Base-by-base conservation (phyloP, 2,888 invertebrate species). In the Amiota minor region DNA sequence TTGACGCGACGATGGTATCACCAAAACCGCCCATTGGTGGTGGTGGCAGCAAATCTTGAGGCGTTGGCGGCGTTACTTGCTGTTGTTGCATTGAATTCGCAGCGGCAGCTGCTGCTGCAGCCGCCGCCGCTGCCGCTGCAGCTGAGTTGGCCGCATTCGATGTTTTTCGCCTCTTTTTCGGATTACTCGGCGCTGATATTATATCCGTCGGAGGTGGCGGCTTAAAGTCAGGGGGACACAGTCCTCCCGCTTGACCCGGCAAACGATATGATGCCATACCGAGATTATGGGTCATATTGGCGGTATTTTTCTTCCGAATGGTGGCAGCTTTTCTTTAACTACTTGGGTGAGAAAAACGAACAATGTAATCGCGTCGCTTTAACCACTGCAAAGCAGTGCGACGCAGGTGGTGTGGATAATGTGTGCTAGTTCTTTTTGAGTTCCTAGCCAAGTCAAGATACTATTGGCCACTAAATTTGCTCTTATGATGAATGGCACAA, bases 1-100 rank as follows among this genome's bases (percentile, higher is more conserved):
- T 98, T 77, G 96, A 97, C 74, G 97, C 97, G 76, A 97, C 94
- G 87, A 98, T 96, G 75, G 97, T 97, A 88, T 97, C 97, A 53
- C 97, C 97, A 90, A 96, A 97, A 80, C 96, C 96, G 64, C 95
- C 94, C 85, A 96, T 91, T 1, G 94, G 93, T 45, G 97, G 97
- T 62, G 97, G 97, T 81, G 96, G 92, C 71, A 89, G 83, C 77
- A 97, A 90, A 86, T 96, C 93, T 89, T 96, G 94, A 84, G 93
- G 95, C 86, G 93, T 93, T 74, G 94, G 94, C 74, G 93, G 93
- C 69, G 89, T 93, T 71, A 93, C 93, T 83, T 94, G 93, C 73
- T 93, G 93, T 82, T 93, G 93, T 80, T 94, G 93, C 86, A 93
- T 91, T 76, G 91, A 90, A 80, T 88, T 89, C 65, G 89, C 88